Evolutionary conservation across 1,140 invertebrate genomes (phyloP).

Genomic region (Harpegnathos saltator): DNA sequence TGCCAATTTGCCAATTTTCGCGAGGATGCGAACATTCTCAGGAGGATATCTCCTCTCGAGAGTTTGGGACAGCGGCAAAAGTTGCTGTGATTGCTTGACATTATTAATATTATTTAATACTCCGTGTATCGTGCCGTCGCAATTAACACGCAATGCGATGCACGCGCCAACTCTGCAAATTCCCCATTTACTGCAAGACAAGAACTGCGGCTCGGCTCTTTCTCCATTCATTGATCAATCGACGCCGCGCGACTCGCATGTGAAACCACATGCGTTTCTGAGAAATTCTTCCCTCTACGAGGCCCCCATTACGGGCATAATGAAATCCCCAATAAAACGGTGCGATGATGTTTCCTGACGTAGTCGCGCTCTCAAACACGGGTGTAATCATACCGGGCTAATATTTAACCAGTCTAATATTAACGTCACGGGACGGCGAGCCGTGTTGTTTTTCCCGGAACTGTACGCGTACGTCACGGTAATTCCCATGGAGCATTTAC

Average conservation of each 20-base stretch:
- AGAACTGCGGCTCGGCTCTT: no score
- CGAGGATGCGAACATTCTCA: neutral
- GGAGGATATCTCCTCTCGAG: neutral
- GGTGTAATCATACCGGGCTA: neutral
- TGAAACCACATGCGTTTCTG: no score
- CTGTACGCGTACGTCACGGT: neutral
- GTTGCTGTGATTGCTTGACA: no score
- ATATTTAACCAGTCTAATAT: constrained; percentile 15
- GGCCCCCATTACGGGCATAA: no score
- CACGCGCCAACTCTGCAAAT: no score
- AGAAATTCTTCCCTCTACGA: no score
- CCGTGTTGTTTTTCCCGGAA: neutral
- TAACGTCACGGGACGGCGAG: neutral
- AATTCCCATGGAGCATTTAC: constrained; percentile 5
- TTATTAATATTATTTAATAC: neutral
- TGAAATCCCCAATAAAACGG: neutral
- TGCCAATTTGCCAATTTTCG: constrained; percentile 11
- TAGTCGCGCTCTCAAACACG: neutral
- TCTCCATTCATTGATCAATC: no score
- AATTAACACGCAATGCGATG: no score
- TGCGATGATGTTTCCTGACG: constrained; percentile 2
- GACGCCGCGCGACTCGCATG: no score
- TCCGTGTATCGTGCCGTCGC: neutral
- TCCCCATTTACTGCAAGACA: no score
- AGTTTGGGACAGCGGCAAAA: neutral